These are phyloP conservation scores for Rugalucina vietnamica DNA, from an alignment of 2,888 invertebrate species.

Conservation along the genomic window DNA sequence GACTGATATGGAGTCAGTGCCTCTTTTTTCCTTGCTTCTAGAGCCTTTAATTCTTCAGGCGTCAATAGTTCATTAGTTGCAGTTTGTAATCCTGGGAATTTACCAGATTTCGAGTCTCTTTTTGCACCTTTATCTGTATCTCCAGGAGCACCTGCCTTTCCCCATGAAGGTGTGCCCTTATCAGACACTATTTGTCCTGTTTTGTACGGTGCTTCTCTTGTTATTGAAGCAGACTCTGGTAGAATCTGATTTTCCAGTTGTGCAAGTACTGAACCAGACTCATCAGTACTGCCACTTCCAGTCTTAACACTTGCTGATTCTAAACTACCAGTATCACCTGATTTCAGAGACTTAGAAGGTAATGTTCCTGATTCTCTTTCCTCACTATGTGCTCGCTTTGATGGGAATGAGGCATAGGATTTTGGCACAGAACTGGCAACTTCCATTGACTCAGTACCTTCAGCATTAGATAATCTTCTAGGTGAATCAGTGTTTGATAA, in stretches of 20 bases:
- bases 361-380: constrained; percentile 24
- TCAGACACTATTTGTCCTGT: constrained; percentile 5
- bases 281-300: constrained; percentile 60
- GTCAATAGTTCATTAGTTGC: background rate
- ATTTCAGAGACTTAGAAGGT: constrained; percentile 38
- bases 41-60: constrained; percentile 35
- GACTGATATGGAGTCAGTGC: constrained; percentile 57
- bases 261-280: constrained; percentile 22
- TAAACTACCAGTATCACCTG: constrained; percentile 36
- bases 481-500: background rate
- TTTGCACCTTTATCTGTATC: too few species aligned
- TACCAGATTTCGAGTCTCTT: background rate
- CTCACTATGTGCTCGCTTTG: constrained; percentile 37
- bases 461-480: background rate
- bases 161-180: background rate
- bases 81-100: background rate
- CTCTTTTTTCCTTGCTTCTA: constrained; percentile 52
- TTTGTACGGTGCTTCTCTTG: constrained; percentile 35
- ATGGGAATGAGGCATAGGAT: constrained; percentile 15
- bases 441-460: constrained; percentile 43
- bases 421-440: constrained; percentile 40
- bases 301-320: constrained; percentile 50
- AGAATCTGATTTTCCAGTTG: background rate
- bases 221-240: constrained; percentile 29
- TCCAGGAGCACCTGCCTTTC: constrained; percentile 10